Base-by-base conservation (phyloP, 2,888 invertebrate genomes). In the Helicoverpa assulta region DNA sequence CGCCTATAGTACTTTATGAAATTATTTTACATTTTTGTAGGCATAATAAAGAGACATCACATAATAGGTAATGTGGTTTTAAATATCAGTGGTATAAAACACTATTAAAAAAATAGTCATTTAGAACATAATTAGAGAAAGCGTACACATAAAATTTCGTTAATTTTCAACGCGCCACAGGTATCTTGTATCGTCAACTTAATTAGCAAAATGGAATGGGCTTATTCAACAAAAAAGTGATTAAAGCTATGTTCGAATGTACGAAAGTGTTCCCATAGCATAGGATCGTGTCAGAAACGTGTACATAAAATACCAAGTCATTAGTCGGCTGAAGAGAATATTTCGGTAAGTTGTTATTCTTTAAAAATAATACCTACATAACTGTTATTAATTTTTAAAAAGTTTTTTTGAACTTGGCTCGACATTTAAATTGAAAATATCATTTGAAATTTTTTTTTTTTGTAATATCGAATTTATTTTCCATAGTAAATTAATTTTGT, bases 281-380 rank as follows among this genome's bases (percentile, higher is more conserved):
- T 66, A 80, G 74, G 65, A 85, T 84, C 83, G 84, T 85, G 90
- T 86, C 82, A 73, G 80, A 83, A 90, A 88, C 88, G 93, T 94
- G 94, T 92, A 91, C 74, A 90, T 93, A 87, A 92, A 94, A 91
- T 94, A 93, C 74, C 92, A 91, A 93, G 95, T 95, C 95, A 95
- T 95, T 95, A 95, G 95, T 94, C 95, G 95, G 86, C 88, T 95
- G 92, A 95, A 94, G 94, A 95, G 92, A 94, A 95, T 95, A 90
- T 95, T 95, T 88, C 91, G 95, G 95, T 95, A 89, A 95, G 95
- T 94, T n/a, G n/a, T n/a, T n/a, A n/a, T n/a, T n/a, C n/a, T n/a
- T n/a, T n/a, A n/a, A n/a, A n/a, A n/a, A n/a, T n/a, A n/a, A n/a
- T n/a, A n/a, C n/a, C n/a, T n/a, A n/a, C n/a, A 57, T 68, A 59